Conservation (phyloP, 1,140 invertebrate species). For the Dendrolimus punctatus region DNA sequence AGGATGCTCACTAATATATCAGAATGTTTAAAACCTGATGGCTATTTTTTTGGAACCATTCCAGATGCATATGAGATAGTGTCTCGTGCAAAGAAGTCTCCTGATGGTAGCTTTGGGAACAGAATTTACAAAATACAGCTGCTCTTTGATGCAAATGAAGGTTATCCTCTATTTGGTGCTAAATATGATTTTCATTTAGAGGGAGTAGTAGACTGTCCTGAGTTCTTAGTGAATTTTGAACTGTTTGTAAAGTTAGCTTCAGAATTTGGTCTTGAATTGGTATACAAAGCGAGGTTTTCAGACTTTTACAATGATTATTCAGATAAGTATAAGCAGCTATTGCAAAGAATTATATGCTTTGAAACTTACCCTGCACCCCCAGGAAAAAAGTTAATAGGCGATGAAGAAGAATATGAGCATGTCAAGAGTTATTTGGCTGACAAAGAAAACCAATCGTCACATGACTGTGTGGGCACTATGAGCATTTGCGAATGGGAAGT, state of each 20-base stretch:
- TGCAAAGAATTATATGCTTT: constrained; percentile 84
- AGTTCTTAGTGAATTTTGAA: constrained; percentile 97
- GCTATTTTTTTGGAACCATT: constrained; percentile 97
- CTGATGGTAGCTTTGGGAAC: constrained; percentile 86
- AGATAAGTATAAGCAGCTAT: constrained; percentile 74
- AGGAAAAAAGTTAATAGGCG: constrained; percentile 72
- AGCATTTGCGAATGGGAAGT: constrained; percentile 96
- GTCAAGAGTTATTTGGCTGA: constrained; percentile 75
- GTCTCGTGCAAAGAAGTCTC: constrained; percentile 73
- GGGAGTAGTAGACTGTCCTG: constrained; percentile 97
- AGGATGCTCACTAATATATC: constrained; percentile 94
- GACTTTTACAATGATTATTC: constrained; percentile 84
- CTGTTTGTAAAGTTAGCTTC: constrained; percentile 86
- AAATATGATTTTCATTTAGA: constrained; percentile 97
- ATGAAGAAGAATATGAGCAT: constrained; percentile 82
- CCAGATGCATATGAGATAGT: constrained; percentile 95
- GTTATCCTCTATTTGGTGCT: constrained; percentile 92
- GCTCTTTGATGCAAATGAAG: constrained; percentile 78
- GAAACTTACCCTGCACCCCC: constrained; percentile 78
- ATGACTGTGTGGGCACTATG: constrained; percentile 81
- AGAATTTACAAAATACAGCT: constrained; percentile 89
- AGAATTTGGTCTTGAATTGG: constrained; percentile 86
- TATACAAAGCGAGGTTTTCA: constrained; percentile 83
- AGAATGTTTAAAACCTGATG: constrained; percentile 89
- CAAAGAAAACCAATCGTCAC: constrained; percentile 49